A percentile compares a stretch with the other conserved stretches of the same genome.
phyloP scores from a whole-genome alignment of 30 jellyfish, hydroid and myxozoan genomes.

The Aurelia aurita complex sp. Pacific region DNA sequence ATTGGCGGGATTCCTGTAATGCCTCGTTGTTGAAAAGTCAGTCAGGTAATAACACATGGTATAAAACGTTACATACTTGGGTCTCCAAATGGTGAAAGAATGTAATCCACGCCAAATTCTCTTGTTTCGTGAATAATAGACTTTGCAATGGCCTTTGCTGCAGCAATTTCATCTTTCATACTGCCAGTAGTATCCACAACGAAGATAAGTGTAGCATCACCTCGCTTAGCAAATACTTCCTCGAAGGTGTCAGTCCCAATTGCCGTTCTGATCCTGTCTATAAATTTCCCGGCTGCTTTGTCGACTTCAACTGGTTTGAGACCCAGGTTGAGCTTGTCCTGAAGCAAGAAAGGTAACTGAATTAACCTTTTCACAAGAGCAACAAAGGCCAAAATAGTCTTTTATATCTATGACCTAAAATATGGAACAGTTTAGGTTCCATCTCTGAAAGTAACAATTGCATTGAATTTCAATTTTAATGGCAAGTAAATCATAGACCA shows the following conservation, averaged over 20 bases:
- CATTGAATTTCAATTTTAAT: too few relatives aligned
- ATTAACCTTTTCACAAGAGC: too few relatives aligned
- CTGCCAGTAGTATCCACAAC: conserved; percentile 88
- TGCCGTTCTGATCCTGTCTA: conserved; percentile 56
- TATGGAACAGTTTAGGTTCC: too few relatives aligned
- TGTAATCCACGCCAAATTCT: conserved; percentile 77
- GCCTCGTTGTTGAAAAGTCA: too few relatives aligned
- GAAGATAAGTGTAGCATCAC: conserved; percentile 87
- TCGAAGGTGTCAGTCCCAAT: conserved; percentile 79
- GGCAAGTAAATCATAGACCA: too few relatives aligned
- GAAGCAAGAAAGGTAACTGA: neutral
- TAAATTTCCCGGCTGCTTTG: conserved; percentile 77
- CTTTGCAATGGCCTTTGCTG: conserved; percentile 82
- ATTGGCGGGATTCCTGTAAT: too few relatives aligned
- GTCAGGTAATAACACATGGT: too few relatives aligned
- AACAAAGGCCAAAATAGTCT: too few relatives aligned
- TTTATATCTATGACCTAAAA: too few relatives aligned
- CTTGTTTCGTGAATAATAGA: conserved; percentile 63
- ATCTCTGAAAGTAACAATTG: too few relatives aligned
- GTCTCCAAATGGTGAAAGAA: conserved; percentile 86
- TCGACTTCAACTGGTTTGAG: conserved; percentile 75
- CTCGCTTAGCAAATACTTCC: conserved; percentile 73
- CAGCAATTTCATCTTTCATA: conserved; percentile 76
- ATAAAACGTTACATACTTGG: conserved; percentile 61
- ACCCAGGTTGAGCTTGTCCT: conserved; percentile 78